Evolutionary conservation across 2,113 vertebrate genomes (phyloP).

Genomic region (Aramus guarauna): DNA sequence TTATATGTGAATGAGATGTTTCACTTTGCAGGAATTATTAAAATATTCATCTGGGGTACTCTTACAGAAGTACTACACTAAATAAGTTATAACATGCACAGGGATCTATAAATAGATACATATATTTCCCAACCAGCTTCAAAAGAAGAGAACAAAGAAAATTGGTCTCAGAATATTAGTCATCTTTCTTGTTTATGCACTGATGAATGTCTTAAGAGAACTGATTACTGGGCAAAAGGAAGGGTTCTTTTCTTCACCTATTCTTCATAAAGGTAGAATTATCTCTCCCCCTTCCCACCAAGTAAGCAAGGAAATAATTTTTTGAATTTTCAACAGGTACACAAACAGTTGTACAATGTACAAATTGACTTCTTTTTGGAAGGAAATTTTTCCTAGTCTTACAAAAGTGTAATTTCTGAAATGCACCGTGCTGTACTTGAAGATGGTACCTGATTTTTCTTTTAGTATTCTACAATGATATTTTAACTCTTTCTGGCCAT

Average conservation of each 20-base stretch:
- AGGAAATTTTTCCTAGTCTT: background rate
- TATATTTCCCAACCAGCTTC: background rate
- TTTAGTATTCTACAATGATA: background rate
- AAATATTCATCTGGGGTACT: background rate
- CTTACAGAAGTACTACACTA: background rate
- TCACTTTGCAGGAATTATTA: background rate
- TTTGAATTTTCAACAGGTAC: background rate
- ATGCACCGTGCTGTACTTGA: background rate
- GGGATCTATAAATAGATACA: background rate
- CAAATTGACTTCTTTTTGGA: background rate
- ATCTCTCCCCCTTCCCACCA: rapidly evolving
- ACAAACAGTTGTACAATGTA: background rate
- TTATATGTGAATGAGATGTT: background rate
- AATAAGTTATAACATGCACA: background rate
- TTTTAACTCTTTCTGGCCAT: background rate
- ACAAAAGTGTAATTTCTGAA: background rate
- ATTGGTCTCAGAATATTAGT: background rate
- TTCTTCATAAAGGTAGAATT: background rate
- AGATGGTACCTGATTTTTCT: background rate
- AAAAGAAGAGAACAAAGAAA: background rate
- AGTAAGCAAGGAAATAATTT: background rate
- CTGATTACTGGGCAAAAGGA: background rate
- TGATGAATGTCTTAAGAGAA: background rate
- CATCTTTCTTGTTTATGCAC: background rate
- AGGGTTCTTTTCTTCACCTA: background rate